Evolutionary conservation across 1,140 invertebrate genomes (phyloP).

Genomic region (Zaprionus ornatus): DNA sequence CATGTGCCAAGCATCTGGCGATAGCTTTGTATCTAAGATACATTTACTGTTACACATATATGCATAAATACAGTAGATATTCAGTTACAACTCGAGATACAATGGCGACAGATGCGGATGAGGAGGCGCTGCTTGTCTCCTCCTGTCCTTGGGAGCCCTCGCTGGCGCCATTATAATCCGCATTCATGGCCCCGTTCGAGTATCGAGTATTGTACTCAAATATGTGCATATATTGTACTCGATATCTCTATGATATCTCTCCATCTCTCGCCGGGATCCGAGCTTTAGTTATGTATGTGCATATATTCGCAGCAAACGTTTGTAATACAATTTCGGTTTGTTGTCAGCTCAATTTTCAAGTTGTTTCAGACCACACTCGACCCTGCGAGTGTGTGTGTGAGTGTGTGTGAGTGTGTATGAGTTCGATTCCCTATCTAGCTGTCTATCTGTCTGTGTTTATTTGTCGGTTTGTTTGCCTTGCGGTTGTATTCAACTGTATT

Average conservation of each 20-base stretch:
- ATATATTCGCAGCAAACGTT: conserved; percentile 62
- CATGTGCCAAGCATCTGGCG: conserved; percentile 50
- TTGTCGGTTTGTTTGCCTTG: conserved; percentile 59
- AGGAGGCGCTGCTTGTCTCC: conserved; percentile 2
- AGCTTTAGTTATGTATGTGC: conserved; percentile 77
- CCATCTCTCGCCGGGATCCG: conserved; percentile 44
- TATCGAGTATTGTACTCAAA: conserved; percentile 30
- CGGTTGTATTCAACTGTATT: conserved; percentile 52
- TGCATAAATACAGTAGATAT: conserved; percentile 11
- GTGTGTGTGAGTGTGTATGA: conserved; percentile 20
- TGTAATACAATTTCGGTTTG: conserved; percentile 78
- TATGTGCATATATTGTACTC: conserved; percentile 54
- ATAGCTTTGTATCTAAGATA: conserved; percentile 34
- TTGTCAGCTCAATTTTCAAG: conserved; percentile 81
- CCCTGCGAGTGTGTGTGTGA: not conserved
- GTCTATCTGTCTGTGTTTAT: conserved; percentile 48
- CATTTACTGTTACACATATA: conserved; percentile 14
- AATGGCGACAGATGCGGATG: conserved; percentile 34
- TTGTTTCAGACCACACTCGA: conserved; percentile 51
- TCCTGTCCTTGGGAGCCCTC: conserved; percentile 19
- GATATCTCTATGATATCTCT: conserved; percentile 47
- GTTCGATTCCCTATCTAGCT: conserved; percentile 16
- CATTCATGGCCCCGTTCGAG: conserved; percentile 56
- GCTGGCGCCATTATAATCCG: conserved; percentile 59
- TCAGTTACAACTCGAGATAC: conserved; percentile 29